Evolutionary conservation across 2,888 invertebrate genomes (phyloP), one percentile per base, ranked within the genome.

Genomic region (Tipula confusa): DNA sequence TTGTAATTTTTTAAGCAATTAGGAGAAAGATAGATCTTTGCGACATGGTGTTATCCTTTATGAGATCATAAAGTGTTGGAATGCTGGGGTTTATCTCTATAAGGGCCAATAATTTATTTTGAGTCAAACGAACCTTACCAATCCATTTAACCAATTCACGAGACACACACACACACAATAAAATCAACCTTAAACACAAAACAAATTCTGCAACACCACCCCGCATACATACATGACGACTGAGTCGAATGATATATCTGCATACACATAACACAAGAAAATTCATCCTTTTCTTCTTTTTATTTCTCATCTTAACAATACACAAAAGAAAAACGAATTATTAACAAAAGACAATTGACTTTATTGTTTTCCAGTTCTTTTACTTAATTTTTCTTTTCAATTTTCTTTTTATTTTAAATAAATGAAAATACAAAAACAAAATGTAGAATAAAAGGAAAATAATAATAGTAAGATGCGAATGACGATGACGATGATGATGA

Each of bases 261-360:
- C 64, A 18, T 64, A 24, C 24, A 64, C 11, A 64, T 24, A 24
- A 24, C 64, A 64, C 24, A 18, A 64, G 64, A 18, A 64, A 24
- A 24, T 64, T 64, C 64, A 64, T 64, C 64, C 64, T 64, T 33
- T 33, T 33, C 33, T n/a, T n/a, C n/a, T 33, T 33, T 33, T 33
- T 33, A 33, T 64, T 64, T 24, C 43, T 43, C 38, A 38, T 64
- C n/a, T 64, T 64, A 64, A 64, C 64, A 64, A 64, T 64, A 64
- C 64, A 64, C 64, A 64, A 64, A 64, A 64, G 64, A 64, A 64
- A n/a, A 64, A 64, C 64, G 64, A 64, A 64, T 64, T 64, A 64
- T 64, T 64, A 48, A 64, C 64, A 64, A 64, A 64, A 64, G 64
- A 64, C 64, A 64, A 64, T 64, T 64, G 64, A 64, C 64, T 64